Evolutionary conservation across 2,113 vertebrate species (phyloP), one percentile per base, ranked within the genome.

Genomic region (Pelobates fuscus): DNA sequence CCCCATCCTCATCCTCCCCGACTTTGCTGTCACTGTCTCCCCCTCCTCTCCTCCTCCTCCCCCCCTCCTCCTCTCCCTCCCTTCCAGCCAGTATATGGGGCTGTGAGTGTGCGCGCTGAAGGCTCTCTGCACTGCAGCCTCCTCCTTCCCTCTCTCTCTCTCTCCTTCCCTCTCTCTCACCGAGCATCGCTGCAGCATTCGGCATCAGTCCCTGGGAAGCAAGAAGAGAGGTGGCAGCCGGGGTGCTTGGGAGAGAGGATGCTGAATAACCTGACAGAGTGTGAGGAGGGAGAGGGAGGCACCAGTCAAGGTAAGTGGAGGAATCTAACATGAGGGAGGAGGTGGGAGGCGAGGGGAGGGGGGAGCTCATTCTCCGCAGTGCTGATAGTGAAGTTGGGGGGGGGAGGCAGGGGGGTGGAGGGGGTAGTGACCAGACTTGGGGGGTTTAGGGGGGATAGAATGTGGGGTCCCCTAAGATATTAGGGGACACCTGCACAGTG

Each of bases 211-310:
- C 66, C 66, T 54, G 57, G 55, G 8, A 20, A 77, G 77, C 86
- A 81, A 85, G 81, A 80, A 70, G 79, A 81, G 59, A 78, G 78
- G 77, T n/a, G n/a, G n/a, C 77, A 67, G 29, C 61, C 18, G 49
- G 25, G 61, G 6, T 44, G 62, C 41, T 20, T 62, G n/a, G 17
- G 43, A 52, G 58, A 52, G 57, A 88, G 92, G 91, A 97, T 97
- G 95, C 94, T 95, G 73, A 97, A 97, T 93, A 97, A 95, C 93
- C 93, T 97, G 91, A 94, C 94, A 78, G 95, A 97, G 87, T 94
- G 94, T 79, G 95, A 96, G 91, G 95, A 96, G 84, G 95, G 93
- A 85, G 95, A 97, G 78, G 95, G 94, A 83, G 94, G 93, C 83
- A 91, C 93, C 80, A 94, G 94, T 82, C 95, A 94, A 84, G 95